Evolutionary conservation across 2,113 vertebrate genomes (phyloP).

Genomic region (Choloepus hoffmanni): DNA sequence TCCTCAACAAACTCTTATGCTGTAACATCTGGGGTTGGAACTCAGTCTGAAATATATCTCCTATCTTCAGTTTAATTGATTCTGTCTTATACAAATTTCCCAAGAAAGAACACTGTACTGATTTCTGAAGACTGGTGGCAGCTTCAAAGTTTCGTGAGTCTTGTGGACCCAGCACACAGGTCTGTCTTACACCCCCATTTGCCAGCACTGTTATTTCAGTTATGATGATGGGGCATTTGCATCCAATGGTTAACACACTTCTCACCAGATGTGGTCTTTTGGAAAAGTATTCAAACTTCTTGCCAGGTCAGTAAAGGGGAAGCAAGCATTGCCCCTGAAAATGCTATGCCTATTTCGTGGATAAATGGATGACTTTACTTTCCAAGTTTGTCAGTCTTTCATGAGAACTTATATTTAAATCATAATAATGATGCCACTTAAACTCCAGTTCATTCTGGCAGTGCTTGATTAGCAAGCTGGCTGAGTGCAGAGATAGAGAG

Average conservation of each 20-base stretch:
- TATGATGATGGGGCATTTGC: slow-evolving; percentile 2
- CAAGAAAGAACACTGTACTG: background rate
- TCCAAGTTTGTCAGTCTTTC: slow-evolving; percentile 79
- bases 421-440: slow-evolving; percentile 76
- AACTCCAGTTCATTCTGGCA: slow-evolving; percentile 71
- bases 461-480: slow-evolving; percentile 82
- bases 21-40: background rate
- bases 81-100: background rate
- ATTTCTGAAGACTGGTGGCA: background rate
- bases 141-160: background rate
- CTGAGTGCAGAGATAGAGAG: slow-evolving; percentile 63
- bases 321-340: slow-evolving; percentile 48
- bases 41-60: background rate
- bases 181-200: background rate
- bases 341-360: slow-evolving; percentile 48
- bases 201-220: background rate
- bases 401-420: slow-evolving; percentile 76
- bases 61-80: background rate
- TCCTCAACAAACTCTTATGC: background rate
- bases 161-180: background rate
- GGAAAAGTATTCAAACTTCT: slow-evolving; percentile 61
- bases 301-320: slow-evolving; percentile 69
- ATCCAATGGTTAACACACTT: slow-evolving; percentile 51
- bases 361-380: slow-evolving; percentile 76
- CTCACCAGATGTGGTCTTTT: slow-evolving; percentile 75